Evolutionary conservation across 2,797 vertebrate genomes (phyloP), one percentile per base, ranked within the genome.

Genomic region (Megalops cyprinoides): DNA sequence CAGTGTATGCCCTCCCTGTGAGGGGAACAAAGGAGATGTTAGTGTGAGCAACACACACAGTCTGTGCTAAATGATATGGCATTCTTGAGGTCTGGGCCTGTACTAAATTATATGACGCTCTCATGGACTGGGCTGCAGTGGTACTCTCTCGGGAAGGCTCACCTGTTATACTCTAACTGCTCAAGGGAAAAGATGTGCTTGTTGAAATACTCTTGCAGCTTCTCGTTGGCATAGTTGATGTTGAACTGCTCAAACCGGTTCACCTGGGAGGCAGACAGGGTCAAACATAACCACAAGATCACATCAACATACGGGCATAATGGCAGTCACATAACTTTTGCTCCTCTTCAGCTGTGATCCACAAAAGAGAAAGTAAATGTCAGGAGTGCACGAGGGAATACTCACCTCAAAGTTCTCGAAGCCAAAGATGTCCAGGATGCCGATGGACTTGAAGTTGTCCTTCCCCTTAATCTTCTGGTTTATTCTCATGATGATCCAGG

Each of bases 181-280:
- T 97, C 96, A 91, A 97, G 90, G 1, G 96, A 97, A 90, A 97
- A 97, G 88, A 97, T 97, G 89, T 97, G 96, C 81, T 97, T 97
- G 92, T 97, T 97, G 93, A 97, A 97, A 86, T 97, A 97, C 81
- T 97, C 96, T 90, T 97, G 96, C 23, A 97, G 95, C 82, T 97
- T 97, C 91, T 97, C 96, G 20, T 97, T 97, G 87, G 96, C 96
- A 1, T 97, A 97, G 91, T 97, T 97, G 87, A 97, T 97, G 74
- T 95, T 97, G 83, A 97, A 97, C 92, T 97, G 96, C 87, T 97
- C 96, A 86, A 97, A 97, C 31, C 96, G 94, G 90, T 97, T 97
- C 88, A 97, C 95, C 96, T 97, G 82, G 42, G 73, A 67, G 79
- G 83, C 8, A 71, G 73, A 78, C 76, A 25, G 77, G 56, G 23